Evolutionary conservation across 2,797 vertebrate species (phyloP), one percentile per base, ranked within the genome.

Genomic region (Falco rusticolus): DNA sequence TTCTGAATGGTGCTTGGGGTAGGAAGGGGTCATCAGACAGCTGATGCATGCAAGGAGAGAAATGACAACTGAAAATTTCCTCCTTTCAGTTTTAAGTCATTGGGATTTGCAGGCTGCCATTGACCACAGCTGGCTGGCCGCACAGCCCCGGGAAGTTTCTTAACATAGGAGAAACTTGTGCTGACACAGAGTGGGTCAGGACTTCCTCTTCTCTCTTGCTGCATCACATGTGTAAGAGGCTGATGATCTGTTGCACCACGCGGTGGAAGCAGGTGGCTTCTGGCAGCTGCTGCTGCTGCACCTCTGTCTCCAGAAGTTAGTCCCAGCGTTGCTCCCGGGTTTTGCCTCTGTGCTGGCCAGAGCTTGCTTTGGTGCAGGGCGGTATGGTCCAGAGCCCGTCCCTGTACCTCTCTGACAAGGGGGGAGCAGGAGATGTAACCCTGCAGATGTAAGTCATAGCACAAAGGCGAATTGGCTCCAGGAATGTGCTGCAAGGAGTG

Each of bases 201-300:
- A 65, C 92, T 96, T 97, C 90, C 94, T 88, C 74, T 83, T 82
- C 71, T n/a, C 31, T 75, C 33, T 87, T 75, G 21, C 56, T n/a
- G n/a, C 41, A 43, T 50, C 70, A 16, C 31, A 47, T 61, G 54
- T 1, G 4, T 61, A 82, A 68, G 60, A 74, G 56, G 34, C 65
- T 85, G 83, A 45, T 91, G 71, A 81, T 69, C 50, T 22, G 0
- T 78, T 91, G 87, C 89, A 65, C 31, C 61, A 60, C 5, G 21
- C 29, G 19, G 13, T 60, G 56, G 64, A 63, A 90, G 47, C 25
- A 71, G 21, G 29, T 65, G 53, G 28, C 47, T 72, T 72, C 47
- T 47, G 81, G 37, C 72, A 84, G 63, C 47, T 34, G 14, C 82
- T 37, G 15, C 63, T 70, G 15, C 66, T 70, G 53, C 25, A 43